Evolutionary conservation across 37 sponge, comb jelly and placozoan species (phyloP), one percentile per base, ranked within the genome.

Genomic region (Oopsacas minuta): DNA sequence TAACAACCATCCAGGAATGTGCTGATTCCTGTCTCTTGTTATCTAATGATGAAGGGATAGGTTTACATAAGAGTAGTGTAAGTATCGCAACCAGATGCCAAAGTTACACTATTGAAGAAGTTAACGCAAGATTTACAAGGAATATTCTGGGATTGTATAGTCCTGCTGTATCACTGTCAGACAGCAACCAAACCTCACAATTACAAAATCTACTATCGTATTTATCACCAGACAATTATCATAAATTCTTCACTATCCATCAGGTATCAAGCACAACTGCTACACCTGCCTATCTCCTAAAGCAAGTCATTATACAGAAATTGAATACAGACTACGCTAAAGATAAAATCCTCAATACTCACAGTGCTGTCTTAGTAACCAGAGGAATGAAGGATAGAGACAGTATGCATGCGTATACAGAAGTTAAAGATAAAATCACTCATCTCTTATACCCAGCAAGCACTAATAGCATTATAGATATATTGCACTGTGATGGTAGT

Each of bases 11-110:
- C 20, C 91, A 95, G 38, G 37, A 52, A 1, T 89, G 87, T 69
- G 30, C 83, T 83, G 95, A 95, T 49, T 91, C 88, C 17, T 81
- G 91, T 0, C n/a, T 95, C 15, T 37, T 95, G 23, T 84, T 92
- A 15, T 81, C 84, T 25, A 95, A 95, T 86, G 95, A 95, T 39
- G 37, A 46, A n/a, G 49, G 49, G 15, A 17, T 42, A 42, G 49
- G 49, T 8, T 17, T 15, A 25, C 30, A 61, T 61, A 17, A 17
- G 51, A 46, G 17, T 17, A 17, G 17, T 46, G 51, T 46, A 46
- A 46, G 51, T 46, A 22, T 17, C 12, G 51, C 51, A 46, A 61
- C 75, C 28, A 61, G 28, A 5, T 3, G 22, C 5, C 17, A 61
- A 61, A 3, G 3, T 3, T 61, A 61, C 28, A 61, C 28, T n/a